Base-by-base conservation (phyloP, 2,888 invertebrate species). In the Eugnorisma glareosa region DNA sequence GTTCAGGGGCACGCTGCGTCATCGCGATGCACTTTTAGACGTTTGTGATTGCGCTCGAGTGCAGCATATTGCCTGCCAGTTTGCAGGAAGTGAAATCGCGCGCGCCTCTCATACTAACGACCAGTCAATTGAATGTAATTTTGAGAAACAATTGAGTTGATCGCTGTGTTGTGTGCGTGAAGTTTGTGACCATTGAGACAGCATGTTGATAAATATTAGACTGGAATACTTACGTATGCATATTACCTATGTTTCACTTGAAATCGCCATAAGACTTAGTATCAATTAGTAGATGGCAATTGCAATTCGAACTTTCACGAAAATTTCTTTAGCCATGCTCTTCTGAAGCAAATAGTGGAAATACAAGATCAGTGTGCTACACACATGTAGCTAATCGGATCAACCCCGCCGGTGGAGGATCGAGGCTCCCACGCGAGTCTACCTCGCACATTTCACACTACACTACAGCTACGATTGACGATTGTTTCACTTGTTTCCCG, bases 1-100 rank as follows among this genome's bases (percentile, higher is more conserved):
- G 92, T 91, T 93, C 93, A 92, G 83, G 93, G 93, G 80, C 92
- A 84, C 40, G 51, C 43, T 83, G 87, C 92, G 92, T 91, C 91
- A 91, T 73, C 67, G 68, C 80, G 83, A 88, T 92, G 92, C 91
- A 92, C 88, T 91, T 90, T 90, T 91, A 90, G 90, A 82, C 80
- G 64, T 77, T 83, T 72, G 79, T 82, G 86, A 86, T 84, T 86
- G 84, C 73, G 72, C 76, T 87, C 80, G 80, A 85, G 85, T 86
- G 81, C 82, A 81, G 79, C 84, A 82, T 82, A 85, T 82, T 82
- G 86, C 77, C 77, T 81, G 81, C 75, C 67, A 79, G 84, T 82
- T 75, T 69, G 82, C 77, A 81, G 84, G 89, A 88, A 84, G 82
- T 85, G 80, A 81, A 82, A 83, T 88, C 83, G 87, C 86, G 84